Percentiles rank a stretch among this genome's conserved stretches.
phyloP scores from a whole-genome alignment of 2,113 vertebrate genomes.

The Gopherus flavomarginatus region DNA sequence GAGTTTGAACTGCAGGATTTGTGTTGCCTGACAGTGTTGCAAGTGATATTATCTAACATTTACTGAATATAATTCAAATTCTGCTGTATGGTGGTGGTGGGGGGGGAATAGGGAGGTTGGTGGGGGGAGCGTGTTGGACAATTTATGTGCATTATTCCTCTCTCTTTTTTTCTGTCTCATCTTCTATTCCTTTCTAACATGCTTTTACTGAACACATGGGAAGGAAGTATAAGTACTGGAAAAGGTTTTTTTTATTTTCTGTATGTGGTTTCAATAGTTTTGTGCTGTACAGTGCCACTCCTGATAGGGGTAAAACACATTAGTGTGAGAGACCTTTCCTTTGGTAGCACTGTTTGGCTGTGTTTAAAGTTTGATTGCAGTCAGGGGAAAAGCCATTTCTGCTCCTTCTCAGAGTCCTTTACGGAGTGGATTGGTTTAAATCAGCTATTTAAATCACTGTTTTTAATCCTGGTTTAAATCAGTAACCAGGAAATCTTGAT shows the following conservation, averaged over 20 bases:
- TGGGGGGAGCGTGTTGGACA: not conserved
- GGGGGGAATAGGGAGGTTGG: not conserved
- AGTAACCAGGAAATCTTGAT: not conserved
- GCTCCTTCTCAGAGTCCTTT: not conserved
- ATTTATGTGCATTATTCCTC: not conserved
- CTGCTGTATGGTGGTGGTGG: not conserved
- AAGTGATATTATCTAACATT: not conserved
- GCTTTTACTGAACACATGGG: not conserved
- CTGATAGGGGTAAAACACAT: not conserved
- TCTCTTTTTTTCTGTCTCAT: not conserved
- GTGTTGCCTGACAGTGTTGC: not conserved
- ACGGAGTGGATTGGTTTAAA: not conserved
- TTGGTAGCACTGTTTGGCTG: not conserved
- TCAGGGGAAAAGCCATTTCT: not conserved
- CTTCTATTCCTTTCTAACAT: not conserved
- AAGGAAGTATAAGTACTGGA: not conserved
- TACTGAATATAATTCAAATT: not conserved
- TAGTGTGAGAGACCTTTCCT: not conserved
- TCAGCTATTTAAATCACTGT: not conserved
- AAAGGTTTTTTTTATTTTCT: not conserved
- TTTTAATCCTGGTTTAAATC: not conserved
- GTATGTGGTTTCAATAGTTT: not conserved
- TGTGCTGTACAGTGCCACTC: not conserved
- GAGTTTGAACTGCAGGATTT: not conserved
- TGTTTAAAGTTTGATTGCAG: not conserved